Base-by-base conservation (phyloP, 2,113 vertebrate species). In the Etheostoma cragini region DNA sequence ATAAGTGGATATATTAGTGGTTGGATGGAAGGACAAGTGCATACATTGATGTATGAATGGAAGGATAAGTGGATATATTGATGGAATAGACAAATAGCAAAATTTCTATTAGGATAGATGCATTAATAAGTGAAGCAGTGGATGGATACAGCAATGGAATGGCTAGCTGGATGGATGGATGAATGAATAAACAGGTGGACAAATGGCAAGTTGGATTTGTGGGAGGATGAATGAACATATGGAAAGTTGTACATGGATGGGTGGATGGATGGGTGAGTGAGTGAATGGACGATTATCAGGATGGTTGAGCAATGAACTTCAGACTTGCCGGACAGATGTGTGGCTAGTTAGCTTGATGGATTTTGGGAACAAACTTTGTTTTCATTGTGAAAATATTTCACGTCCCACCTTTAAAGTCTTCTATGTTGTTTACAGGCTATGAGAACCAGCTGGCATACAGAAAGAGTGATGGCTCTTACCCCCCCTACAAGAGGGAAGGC, bases 401-500 rank as follows among this genome's bases (percentile, higher is more conserved):
- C 0, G 8, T 42, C 22, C 2, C 30, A 16, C 52, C 14, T 13
- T 56, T 57, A 10, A 46, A 38, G 16, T 69, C 0, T 33, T 57
- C 7, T 0, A 2, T 64, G 38, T 16, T 76, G n/a, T 76, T 80
- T 74, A 57, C 78, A 96, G 95, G 95, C 8, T 96, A 94, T 61
- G 87, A 93, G 60, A 95, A 95, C 19, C 95, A 95, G 87, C 90
- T 96, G 76, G 84, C 63, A 1, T 95, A 93, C 65, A 91, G 80
- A 26, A 92, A 66, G 71, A 75, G 8, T 2, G 94, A 95, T 1
- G 90, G 90, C 14, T 95, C 95, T 5, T 96, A 96, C 66, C 95
- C 95, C 26, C 95, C 95, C 19, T 96, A 96, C 78, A 87, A 72
- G 0, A 88, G 84, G 4, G 80, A 94, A 84, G 95, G 94, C n/a